phyloP scores from a whole-genome alignment of 2,113 vertebrate genomes.

The Varanus komodoensis region DNA sequence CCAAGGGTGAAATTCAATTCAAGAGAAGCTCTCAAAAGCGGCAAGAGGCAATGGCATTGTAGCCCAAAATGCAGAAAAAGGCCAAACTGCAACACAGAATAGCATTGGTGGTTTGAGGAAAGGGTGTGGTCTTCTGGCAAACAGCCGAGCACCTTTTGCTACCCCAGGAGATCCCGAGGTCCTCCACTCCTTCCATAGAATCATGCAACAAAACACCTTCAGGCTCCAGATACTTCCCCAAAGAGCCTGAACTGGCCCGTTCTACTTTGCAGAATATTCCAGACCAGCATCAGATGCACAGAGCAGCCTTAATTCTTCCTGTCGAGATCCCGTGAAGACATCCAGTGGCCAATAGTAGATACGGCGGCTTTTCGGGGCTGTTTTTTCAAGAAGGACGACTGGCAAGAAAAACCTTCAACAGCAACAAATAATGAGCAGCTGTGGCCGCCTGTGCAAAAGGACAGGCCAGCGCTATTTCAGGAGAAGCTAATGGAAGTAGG shows the following conservation, averaged over 20 bases:
- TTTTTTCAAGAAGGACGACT: not conserved
- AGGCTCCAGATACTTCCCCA: constrained; percentile 12
- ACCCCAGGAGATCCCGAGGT: no score
- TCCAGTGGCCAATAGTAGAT: constrained; percentile 49
- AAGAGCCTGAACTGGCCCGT: not conserved
- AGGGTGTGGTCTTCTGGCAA: no score
- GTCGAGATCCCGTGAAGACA: constrained; percentile 53
- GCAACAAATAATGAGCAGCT: not conserved
- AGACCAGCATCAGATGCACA: constrained; percentile 22
- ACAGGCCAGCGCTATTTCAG: not conserved
- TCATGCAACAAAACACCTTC: not conserved
- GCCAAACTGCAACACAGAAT: no score
- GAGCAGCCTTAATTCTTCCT: not conserved
- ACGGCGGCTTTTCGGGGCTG: constrained; percentile 15
- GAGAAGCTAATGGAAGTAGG: not conserved
- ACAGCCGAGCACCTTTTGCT: no score
- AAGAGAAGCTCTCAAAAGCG: no score
- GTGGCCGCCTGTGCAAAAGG: not conserved
- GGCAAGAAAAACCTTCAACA: not conserved
- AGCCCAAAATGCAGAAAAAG: no score
- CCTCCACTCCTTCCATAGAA: no score
- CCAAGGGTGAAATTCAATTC: no score
- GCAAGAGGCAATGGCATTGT: no score
- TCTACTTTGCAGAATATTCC: constrained; percentile 11
- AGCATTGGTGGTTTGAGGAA: no score